Conservation (phyloP, 2,797 vertebrate genomes). For the Pitangus sulphuratus region DNA sequence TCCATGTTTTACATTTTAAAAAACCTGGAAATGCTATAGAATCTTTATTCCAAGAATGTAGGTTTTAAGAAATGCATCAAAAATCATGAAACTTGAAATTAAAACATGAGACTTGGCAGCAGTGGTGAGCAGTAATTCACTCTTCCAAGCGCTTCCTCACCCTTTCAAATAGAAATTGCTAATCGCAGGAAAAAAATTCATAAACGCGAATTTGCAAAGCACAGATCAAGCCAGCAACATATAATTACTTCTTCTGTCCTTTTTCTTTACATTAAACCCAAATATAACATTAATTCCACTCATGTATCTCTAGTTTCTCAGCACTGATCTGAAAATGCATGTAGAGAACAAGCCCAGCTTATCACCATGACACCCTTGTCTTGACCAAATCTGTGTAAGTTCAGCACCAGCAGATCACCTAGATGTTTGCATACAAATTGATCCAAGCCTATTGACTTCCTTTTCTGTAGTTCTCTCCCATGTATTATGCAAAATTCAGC, state of each 20-base stretch:
- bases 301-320: background rate
- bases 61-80: slow-evolving; percentile 52
- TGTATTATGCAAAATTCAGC: slow-evolving; percentile 49
- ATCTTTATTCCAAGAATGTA: slow-evolving; percentile 58
- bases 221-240: slow-evolving; percentile 44
- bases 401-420: background rate
- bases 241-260: background rate
- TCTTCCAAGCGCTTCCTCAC: slow-evolving; percentile 68
- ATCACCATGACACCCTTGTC: background rate
- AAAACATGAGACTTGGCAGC: slow-evolving; percentile 65
- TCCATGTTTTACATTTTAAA: slow-evolving; percentile 15
- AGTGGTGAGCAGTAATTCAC: slow-evolving; percentile 38
- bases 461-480: background rate
- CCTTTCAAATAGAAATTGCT: slow-evolving; percentile 64
- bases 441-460: background rate
- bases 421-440: slow-evolving; percentile 7
- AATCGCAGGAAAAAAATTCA: slow-evolving; percentile 55
- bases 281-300: slow-evolving; percentile 24
- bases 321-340: background rate
- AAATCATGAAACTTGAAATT: slow-evolving; percentile 63
- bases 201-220: slow-evolving; percentile 55
- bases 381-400: background rate
- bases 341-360: background rate
- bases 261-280: background rate
- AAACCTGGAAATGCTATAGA: slow-evolving; percentile 49